Conservation (phyloP, 2,113 vertebrate species). For the Vulpes lagopus region DNA sequence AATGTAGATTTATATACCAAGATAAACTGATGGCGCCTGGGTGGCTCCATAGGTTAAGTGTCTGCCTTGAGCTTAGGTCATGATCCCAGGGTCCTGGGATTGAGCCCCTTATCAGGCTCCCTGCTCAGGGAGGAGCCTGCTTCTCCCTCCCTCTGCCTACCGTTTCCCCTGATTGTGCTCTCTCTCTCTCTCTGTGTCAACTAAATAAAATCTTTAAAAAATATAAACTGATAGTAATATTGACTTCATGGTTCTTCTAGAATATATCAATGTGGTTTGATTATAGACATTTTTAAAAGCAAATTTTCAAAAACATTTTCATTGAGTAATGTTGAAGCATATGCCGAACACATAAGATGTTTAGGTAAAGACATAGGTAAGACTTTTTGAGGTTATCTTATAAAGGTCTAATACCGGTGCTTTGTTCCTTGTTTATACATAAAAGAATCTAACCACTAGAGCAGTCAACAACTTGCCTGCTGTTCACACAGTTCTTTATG, state of each 20-base stretch:
- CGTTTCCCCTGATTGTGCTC: too few species aligned
- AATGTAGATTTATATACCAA: not conserved
- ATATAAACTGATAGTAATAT: not conserved
- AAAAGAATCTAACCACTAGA: not conserved
- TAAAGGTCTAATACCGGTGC: not conserved
- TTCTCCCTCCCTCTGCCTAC: too few species aligned
- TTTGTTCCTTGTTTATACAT: not conserved
- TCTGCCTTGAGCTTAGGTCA: too few species aligned
- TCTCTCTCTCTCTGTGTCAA: too few species aligned
- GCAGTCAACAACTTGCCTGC: not conserved
- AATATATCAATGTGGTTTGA: not conserved
- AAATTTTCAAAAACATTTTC: conserved; percentile 20
- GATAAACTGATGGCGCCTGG: not conserved
- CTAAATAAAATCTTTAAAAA: too few species aligned
- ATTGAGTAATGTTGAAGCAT: not conserved
- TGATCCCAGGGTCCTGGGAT: too few species aligned
- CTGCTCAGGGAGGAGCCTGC: too few species aligned
- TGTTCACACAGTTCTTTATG: not conserved
- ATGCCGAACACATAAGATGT: not conserved
- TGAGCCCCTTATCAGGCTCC: too few species aligned
- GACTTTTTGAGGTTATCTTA: not conserved
- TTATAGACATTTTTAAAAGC: not conserved
- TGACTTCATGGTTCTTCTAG: not conserved
- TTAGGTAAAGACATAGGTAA: not conserved
- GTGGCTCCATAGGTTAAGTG: too few species aligned